Base-by-base conservation (phyloP, 2,888 invertebrate genomes). In the Patella ulyssiponensis region DNA sequence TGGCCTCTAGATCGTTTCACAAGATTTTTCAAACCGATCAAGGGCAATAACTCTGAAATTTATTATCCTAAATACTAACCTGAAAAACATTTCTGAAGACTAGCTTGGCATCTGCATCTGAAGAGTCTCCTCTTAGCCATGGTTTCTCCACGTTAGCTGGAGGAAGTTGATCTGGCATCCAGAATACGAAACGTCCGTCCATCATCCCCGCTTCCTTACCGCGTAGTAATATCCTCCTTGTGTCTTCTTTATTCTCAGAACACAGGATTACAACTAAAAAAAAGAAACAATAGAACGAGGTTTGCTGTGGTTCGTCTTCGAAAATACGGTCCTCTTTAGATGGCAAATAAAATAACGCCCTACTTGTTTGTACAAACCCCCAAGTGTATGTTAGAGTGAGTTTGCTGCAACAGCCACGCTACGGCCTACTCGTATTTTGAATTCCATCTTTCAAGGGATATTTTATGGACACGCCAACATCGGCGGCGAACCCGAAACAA, bases 211-310 rank as follows among this genome's bases (percentile, higher is more conserved):
- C 79, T n/a, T 54, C 71, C 3, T 77, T 71, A 1, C 87, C 87
- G 17, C 77, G 77, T 33, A 86, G 64, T 33, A 88, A 73, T 23
- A 88, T 81, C 17, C 81, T 71, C 0, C 85, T 77, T 27, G 81
- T 79, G 74, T 87, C 85, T 4, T 14, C 75, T 9, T 74, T 64
- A 33, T 84, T 84, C 69, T 84, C 83, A 9, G 86, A 79, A 71
- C 88, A 88, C 69, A 88, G 74, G 1, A 88, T 77, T 12, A 88
- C 80, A 54, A 88, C 88, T 88, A 82, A 44, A 81, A 77, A 69
- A 69, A 23, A 54, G 15, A 56, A 44, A 14, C 33, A 77, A 73
- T 11, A 20, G 51, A 9, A 5, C n/a, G 56, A n/a, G 53, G n/a
- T n/a, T 27, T 27, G n/a, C 17, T 53, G 12, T 20, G 15, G n/a